Evolutionary conservation across 1,140 invertebrate species (phyloP).

Genomic region (Spodoptera frugiperda): DNA sequence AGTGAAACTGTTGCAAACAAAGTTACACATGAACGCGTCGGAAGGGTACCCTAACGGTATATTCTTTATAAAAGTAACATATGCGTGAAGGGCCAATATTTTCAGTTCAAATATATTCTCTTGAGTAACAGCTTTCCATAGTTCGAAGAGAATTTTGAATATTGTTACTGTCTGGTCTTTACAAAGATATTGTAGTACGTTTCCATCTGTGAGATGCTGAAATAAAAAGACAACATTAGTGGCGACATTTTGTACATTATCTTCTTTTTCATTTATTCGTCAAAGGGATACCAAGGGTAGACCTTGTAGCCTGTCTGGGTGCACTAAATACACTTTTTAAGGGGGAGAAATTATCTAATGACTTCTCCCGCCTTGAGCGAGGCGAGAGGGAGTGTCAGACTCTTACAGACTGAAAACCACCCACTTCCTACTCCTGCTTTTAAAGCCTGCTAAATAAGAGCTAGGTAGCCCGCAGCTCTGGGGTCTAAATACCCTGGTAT

Average conservation of each 20-base stretch:
- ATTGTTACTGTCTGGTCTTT: constrained; percentile 74
- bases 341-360: no score
- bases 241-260: not conserved
- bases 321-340: no score
- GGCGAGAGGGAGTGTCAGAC: no score
- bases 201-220: constrained; percentile 71
- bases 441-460: no score
- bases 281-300: no score
- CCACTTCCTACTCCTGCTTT: no score
- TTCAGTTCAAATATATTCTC: constrained; percentile 71
- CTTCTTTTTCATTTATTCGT: not conserved
- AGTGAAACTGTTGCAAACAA: constrained; percentile 66
- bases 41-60: constrained; percentile 67
- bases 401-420: no score
- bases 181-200: constrained; percentile 76
- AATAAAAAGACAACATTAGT: constrained; percentile 51
- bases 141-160: constrained; percentile 70
- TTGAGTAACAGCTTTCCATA: constrained; percentile 71
- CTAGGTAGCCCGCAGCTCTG: no score
- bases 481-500: no score
- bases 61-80: constrained; percentile 68
- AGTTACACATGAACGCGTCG: constrained; percentile 75
- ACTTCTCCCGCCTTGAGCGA: no score
- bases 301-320: no score
- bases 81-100: constrained; percentile 68